phyloP scores from a whole-genome alignment of 2,797 vertebrate species.

The Psittacula derbiana region DNA sequence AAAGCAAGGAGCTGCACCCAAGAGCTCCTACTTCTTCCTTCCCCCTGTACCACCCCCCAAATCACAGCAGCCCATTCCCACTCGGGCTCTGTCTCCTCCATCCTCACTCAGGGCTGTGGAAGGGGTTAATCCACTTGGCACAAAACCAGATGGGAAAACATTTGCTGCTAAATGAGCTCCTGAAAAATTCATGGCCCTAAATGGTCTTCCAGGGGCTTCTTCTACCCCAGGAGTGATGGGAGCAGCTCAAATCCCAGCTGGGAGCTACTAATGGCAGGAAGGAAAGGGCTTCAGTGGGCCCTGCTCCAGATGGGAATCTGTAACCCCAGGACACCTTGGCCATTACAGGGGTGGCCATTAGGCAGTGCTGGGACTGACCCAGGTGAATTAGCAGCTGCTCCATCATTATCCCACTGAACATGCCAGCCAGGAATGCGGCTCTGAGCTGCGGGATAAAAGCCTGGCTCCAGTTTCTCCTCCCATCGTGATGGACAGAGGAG shows the following conservation, averaged over 20 bases:
- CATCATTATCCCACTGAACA: accelerated
- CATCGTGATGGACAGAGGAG: accelerated
- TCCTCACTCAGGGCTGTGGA: neutral
- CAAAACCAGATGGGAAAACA: neutral
- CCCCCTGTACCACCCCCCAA: accelerated
- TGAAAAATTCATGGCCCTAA: conserved; percentile 66
- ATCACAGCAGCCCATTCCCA: neutral
- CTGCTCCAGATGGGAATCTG: neutral
- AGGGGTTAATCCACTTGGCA: neutral
- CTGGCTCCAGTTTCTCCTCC: accelerated
- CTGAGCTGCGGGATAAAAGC: neutral
- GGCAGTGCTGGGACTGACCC: neutral
- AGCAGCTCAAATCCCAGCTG: neutral
- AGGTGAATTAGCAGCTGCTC: neutral
- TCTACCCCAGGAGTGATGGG: neutral
- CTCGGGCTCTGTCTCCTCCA: neutral
- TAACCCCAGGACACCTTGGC: accelerated
- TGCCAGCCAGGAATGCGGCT: neutral
- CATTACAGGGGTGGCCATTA: neutral
- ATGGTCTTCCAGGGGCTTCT: neutral
- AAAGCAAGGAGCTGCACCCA: neutral
- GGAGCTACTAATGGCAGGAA: neutral
- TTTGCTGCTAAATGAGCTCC: neutral
- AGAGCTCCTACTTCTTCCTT: neutral
- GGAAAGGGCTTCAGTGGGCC: neutral